Evolutionary conservation across 1,140 invertebrate genomes (phyloP).

Genomic region (Orchesella cincta): DNA sequence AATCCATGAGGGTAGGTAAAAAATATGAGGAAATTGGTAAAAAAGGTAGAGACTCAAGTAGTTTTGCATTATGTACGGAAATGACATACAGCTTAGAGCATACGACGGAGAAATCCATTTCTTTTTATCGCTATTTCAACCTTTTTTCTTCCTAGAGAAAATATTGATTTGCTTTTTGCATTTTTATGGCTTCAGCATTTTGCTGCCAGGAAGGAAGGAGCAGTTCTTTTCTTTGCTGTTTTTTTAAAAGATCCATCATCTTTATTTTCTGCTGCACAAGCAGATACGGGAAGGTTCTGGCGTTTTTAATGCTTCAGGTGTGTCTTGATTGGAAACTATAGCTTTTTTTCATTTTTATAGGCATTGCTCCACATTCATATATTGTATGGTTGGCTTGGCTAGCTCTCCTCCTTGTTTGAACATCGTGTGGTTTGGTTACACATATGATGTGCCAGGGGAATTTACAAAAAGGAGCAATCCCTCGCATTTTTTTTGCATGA

Average conservation of each 20-base stretch:
- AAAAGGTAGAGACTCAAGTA: no score
- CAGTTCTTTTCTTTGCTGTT: not conserved
- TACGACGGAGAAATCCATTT: not conserved
- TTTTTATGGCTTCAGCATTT: slow-evolving; percentile 18
- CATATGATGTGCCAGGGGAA: no score
- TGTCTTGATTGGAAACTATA: not conserved
- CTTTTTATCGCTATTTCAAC: not conserved
- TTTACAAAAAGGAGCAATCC: no score
- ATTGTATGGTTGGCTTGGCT: no score
- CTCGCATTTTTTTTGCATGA: no score
- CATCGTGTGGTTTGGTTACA: no score
- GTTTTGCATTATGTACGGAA: no score
- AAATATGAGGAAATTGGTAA: no score
- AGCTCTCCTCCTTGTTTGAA: no score
- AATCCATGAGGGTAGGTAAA: no score
- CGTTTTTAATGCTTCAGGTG: not conserved
- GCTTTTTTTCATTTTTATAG: not conserved
- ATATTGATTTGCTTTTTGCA: slow-evolving; percentile 16
- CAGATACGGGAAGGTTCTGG: not conserved
- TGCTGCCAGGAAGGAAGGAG: not conserved
- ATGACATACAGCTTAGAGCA: slow-evolving; percentile 12
- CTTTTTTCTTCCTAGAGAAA: not conserved
- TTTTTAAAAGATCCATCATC: slow-evolving; percentile 15
- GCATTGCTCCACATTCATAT: not conserved
- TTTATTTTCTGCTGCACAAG: not conserved